These are phyloP conservation scores for Prosapia bicincta DNA, from an alignment of 2,888 invertebrate species.

Conservation along the genomic window DNA sequence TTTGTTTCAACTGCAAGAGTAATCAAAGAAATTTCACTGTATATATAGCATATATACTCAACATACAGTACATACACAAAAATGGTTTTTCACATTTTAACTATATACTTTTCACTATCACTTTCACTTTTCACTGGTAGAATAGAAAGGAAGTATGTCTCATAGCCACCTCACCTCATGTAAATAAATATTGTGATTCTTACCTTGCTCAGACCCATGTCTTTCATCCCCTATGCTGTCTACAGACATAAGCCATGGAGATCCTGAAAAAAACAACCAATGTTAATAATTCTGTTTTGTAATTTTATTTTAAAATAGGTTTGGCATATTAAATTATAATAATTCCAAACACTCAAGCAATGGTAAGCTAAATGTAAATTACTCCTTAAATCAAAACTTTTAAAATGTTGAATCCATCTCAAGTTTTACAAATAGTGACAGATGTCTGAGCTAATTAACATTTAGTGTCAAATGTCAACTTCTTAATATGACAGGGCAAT, in stretches of 20 bases:
- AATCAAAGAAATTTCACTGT: not conserved
- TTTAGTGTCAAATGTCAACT: too few species aligned
- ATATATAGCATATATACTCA: not conserved
- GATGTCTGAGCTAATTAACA: too few species aligned
- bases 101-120: not conserved
- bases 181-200: not conserved
- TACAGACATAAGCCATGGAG: constrained; percentile 17
- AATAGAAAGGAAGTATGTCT: not conserved
- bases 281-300: not conserved
- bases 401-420: too few species aligned
- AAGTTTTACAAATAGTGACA: too few species aligned
- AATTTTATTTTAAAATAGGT: too few species aligned
- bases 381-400: too few species aligned
- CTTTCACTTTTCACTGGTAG: not conserved
- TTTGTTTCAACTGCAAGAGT: too few species aligned
- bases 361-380: too few species aligned
- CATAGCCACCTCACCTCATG: not conserved
- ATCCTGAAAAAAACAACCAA: constrained; percentile 13
- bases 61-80: too few species aligned
- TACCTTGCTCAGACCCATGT: constrained; percentile 19
- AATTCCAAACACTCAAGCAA: too few species aligned
- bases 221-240: constrained; percentile 19
- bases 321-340: too few species aligned
- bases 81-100: not conserved
- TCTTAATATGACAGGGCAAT: too few species aligned